Evolutionary conservation across 2,888 invertebrate species (phyloP), one percentile per base, ranked within the genome.

Genomic region (Coremacera marginata): DNA sequence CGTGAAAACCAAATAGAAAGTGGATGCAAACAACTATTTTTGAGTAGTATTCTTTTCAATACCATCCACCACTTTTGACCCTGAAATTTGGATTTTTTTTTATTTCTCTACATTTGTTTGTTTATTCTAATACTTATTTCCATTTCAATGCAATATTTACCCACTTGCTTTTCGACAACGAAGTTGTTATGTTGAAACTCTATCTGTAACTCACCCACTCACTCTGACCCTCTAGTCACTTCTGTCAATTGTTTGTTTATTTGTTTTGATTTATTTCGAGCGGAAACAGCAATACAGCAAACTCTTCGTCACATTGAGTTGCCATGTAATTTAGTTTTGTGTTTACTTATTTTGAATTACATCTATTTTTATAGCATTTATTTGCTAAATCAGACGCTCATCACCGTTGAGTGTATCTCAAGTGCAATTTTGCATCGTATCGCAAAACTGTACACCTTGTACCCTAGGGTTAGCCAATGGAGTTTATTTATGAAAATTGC

Each of bases 361-460:
- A 62, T 27, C 65, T 65, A 16, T 27, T 65, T 65, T 37, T 16
- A 16, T 65, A 31, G n/a, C 65, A 37, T 65, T 65, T n/a, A 65
- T 37, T 62, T 65, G 5, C 16, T 65, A 34, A 65, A 34, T 27
- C 63, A 11, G 63, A 16, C n/a, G n/a, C 11, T 63, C 14, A 34
- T 63, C 34, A 27, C 19, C 55, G 19, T 22, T 22, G 55, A 55
- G 19, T 60, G 27, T 60, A 5, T 7, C 22, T 60, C 25, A 27
- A 27, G 60, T 25, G 22, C 25, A 14, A 27, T 25, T 60, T 55
- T 25, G 55, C 19, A 55, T 55, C 55, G 2, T 16, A 31, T n/a
- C 31, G 65, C 19, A 31, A 19, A 7, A 22, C 2, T 19, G 19
- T 22, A 19, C 22, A 22, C 55, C 19, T 19, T 5, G 19, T 55